phyloP scores from a whole-genome alignment of 2,797 vertebrate genomes.

The Nyctalus aviator region DNA sequence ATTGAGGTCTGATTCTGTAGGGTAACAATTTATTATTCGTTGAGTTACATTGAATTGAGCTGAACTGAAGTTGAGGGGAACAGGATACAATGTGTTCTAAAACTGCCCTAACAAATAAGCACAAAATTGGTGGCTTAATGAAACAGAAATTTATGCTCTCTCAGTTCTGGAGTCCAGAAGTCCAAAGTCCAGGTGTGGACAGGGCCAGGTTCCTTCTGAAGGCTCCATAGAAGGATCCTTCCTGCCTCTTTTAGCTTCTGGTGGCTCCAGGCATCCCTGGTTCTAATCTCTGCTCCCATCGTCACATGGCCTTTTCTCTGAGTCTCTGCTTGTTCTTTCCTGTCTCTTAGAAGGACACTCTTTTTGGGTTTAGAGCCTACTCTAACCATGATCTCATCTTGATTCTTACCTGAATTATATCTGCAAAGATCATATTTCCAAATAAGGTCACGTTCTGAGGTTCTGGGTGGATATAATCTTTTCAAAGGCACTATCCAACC shows the following conservation, averaged over 20 bases:
- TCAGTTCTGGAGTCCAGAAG: neutral
- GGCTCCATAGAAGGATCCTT: neutral
- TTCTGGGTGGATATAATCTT: neutral
- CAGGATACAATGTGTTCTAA: neutral
- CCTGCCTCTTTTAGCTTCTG: neutral
- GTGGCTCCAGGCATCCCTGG: neutral
- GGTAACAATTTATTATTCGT: neutral
- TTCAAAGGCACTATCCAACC: neutral
- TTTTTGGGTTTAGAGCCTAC: neutral
- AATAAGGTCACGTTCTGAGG: neutral
- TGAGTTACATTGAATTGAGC: neutral
- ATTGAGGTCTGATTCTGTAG: neutral
- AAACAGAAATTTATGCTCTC: neutral
- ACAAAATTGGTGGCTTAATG: neutral
- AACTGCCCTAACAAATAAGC: neutral
- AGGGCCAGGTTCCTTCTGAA: fast-evolving
- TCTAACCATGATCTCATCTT: neutral
- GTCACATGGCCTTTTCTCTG: neutral
- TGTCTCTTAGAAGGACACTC: neutral
- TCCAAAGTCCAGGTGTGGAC: neutral
- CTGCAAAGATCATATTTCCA: neutral
- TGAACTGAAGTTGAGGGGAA: neutral
- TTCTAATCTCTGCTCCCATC: neutral
- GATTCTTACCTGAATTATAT: neutral
- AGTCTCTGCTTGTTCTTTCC: neutral